These are phyloP conservation scores for Allygus modestus DNA, from an alignment of 2,888 invertebrate species.

Conservation along the genomic window DNA sequence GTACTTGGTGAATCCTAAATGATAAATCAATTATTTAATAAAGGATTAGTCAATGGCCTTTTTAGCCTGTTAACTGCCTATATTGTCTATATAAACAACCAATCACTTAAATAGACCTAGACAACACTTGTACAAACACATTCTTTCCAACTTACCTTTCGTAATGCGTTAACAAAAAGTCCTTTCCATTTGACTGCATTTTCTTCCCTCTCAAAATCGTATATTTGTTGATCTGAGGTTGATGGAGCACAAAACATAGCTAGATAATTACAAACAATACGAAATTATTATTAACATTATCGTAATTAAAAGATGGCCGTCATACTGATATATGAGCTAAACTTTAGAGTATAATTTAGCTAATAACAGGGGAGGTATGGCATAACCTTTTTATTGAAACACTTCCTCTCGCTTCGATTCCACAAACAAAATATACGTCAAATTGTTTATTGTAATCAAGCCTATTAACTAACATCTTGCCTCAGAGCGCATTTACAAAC, in stretches of 20 bases:
- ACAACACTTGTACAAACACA: background rate
- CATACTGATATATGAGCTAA: slow-evolving; percentile 33
- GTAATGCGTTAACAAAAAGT: slow-evolving; percentile 90
- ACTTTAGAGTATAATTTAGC: slow-evolving; percentile 3
- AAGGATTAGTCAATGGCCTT: no score
- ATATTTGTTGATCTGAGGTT: slow-evolving; percentile 73
- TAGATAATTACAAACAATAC: slow-evolving; percentile 48
- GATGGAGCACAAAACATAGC: slow-evolving; percentile 65
- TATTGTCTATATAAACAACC: no score
- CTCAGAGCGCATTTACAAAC: background rate
- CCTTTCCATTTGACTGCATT: slow-evolving; percentile 96
- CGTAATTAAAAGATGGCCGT: slow-evolving; percentile 56
- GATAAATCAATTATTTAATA: no score
- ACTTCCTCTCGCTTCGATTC: slow-evolving; percentile 15
- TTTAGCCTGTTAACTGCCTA: no score
- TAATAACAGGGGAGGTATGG: background rate
- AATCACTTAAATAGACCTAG: background rate
- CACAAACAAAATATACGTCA: slow-evolving; percentile 40
- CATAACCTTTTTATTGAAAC: background rate
- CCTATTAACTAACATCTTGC: slow-evolving; percentile 55
- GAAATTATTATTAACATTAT: slow-evolving; percentile 58
- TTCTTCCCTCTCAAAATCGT: slow-evolving; percentile 93
- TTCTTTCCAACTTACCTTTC: slow-evolving; percentile 82
- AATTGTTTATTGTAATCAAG: slow-evolving; percentile 35
- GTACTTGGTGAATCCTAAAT: no score